These are phyloP conservation scores for Sesamia inferens DNA, from an alignment of 2,888 invertebrate species.

Conservation along the genomic window DNA sequence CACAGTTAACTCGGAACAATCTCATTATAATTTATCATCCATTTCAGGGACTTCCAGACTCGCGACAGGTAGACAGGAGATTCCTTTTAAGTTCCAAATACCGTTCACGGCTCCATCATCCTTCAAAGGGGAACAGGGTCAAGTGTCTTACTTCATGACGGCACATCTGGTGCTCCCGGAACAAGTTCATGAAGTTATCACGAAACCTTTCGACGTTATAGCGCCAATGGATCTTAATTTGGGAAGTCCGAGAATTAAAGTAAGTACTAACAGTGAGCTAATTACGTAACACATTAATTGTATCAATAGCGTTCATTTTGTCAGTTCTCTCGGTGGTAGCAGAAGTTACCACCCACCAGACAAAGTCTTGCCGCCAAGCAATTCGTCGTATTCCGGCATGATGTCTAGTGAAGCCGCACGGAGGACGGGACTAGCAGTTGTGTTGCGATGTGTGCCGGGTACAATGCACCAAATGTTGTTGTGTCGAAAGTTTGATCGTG, in stretches of 20 bases:
- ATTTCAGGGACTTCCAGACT: constrained; percentile 69
- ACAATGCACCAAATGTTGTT: too few relatives aligned
- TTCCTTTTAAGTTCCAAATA: constrained; percentile 76
- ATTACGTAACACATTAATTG: too few relatives aligned
- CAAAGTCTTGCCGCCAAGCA: too few relatives aligned
- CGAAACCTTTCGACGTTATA: constrained; percentile 72
- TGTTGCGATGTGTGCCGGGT: too few relatives aligned
- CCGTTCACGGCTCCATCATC: constrained; percentile 77
- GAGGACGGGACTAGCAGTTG: too few relatives aligned
- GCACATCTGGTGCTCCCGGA: constrained; percentile 69
- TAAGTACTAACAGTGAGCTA: constrained; percentile 38
- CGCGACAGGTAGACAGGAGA: constrained; percentile 67
- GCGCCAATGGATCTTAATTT: constrained; percentile 77
- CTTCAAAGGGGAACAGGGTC: constrained; percentile 71
- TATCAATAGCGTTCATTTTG: too few relatives aligned
- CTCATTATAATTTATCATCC: background rate
- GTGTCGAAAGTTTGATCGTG: too few relatives aligned
- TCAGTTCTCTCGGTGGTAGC: too few relatives aligned
- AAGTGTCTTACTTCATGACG: constrained; percentile 69
- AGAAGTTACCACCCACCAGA: too few relatives aligned
- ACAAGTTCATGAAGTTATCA: constrained; percentile 63
- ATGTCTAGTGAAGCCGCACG: too few relatives aligned
- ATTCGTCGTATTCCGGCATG: too few relatives aligned
- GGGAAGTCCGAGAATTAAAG: constrained; percentile 68
- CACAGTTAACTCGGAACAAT: too few relatives aligned